Conservation (phyloP, 2,888 invertebrate genomes). For the Latrodectus hesperus region DNA sequence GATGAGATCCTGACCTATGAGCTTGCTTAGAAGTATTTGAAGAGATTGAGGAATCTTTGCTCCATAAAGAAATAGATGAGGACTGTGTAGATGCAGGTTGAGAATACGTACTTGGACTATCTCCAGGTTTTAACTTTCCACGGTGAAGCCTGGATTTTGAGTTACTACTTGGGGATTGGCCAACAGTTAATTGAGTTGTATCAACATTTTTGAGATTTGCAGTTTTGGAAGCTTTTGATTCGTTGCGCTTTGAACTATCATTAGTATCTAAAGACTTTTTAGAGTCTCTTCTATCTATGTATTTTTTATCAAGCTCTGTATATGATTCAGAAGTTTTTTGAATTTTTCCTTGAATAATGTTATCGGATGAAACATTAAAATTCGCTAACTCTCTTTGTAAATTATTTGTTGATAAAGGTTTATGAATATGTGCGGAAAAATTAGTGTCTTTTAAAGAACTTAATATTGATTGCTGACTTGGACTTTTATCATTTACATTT, state of each 20-base stretch:
- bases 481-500: conserved; percentile 14
- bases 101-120: conserved; percentile 21
- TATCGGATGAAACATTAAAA: conserved; percentile 35
- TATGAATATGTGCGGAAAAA: conserved; percentile 36
- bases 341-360: conserved; percentile 27
- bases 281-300: conserved; percentile 41
- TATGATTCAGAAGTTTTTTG: conserved; percentile 26
- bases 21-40: conserved; percentile 36
- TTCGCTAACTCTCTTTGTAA: conserved; percentile 41
- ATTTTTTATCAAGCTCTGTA: conserved; percentile 48
- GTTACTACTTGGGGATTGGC: conserved; percentile 55
- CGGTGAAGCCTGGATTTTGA: conserved; percentile 54
- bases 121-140: conserved; percentile 50
- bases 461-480: conserved; percentile 6
- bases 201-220: conserved; percentile 44
- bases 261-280: conserved; percentile 44
- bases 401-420: conserved; percentile 41
- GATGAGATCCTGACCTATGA: conserved; percentile 18
- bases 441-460: conserved; percentile 34
- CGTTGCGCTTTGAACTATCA: conserved; percentile 47
- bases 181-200: conserved; percentile 50
- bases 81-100: conserved; percentile 47
- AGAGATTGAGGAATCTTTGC: conserved; percentile 45
- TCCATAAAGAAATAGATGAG: conserved; percentile 60
- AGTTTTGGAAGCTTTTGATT: conserved; percentile 44